Conservation (phyloP, 1,140 invertebrate species). For the Diorhabda sublineata region DNA sequence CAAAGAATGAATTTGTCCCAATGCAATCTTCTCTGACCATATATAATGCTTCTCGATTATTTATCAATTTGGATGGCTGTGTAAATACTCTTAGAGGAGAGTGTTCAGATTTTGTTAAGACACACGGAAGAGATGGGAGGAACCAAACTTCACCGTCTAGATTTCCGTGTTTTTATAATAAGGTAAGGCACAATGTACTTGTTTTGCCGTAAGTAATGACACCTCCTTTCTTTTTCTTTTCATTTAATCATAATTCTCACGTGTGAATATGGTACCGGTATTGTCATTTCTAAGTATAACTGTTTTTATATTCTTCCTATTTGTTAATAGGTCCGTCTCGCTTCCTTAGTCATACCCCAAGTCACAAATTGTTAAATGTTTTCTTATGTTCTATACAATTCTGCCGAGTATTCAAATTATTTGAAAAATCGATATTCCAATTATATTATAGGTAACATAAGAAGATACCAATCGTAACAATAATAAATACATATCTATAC, state of each 20-base stretch:
- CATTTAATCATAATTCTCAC: neutral
- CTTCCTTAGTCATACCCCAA: no score
- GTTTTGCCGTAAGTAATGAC: constrained; percentile 1
- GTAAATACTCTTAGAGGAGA: constrained; percentile 84
- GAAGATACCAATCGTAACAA: no score
- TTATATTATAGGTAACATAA: no score
- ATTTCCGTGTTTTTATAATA: constrained; percentile 75
- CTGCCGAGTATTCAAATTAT: no score
- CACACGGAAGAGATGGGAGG: constrained; percentile 78
- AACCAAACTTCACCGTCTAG: constrained; percentile 80
- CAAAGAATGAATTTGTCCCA: constrained; percentile 60
- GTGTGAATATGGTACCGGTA: no score
- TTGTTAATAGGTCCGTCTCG: no score
- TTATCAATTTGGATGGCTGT: constrained; percentile 84
- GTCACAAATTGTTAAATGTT: no score
- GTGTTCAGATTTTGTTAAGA: constrained; percentile 76
- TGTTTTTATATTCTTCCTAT: no score
- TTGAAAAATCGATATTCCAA: no score
- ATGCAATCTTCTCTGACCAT: constrained; percentile 73
- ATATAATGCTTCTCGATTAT: constrained; percentile 74
- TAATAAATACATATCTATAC: no score
- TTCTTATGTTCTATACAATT: no score
- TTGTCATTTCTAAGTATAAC: no score
- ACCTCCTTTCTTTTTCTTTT: neutral
- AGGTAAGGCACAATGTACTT: constrained; percentile 28